Conservation (phyloP, 2,888 invertebrate species). For the Athalia rosae region DNA sequence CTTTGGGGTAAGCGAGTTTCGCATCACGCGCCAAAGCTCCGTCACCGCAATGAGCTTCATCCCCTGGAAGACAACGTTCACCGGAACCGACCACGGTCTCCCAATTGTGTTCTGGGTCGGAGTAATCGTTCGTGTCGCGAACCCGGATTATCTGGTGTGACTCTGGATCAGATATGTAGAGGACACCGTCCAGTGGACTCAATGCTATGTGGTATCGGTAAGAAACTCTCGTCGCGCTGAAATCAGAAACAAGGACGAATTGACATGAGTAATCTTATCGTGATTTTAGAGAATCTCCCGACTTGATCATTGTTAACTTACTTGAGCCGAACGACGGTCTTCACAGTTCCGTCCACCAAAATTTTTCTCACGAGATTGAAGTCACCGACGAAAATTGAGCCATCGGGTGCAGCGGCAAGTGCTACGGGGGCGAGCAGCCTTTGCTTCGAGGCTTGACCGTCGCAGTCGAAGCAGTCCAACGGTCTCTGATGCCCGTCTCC, state of each 20-base stretch:
- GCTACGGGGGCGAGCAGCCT: slow-evolving; percentile 94
- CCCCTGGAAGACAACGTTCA: slow-evolving; percentile 93
- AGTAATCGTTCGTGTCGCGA: slow-evolving; percentile 86
- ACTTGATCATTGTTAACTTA: slow-evolving; percentile 73
- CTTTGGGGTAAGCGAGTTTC: slow-evolving; percentile 96
- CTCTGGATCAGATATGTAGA: slow-evolving; percentile 97
- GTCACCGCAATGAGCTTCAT: slow-evolving; percentile 97
- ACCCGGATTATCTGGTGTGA: slow-evolving; percentile 95
- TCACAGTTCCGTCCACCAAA: slow-evolving; percentile 88
- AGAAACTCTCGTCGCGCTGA: slow-evolving; percentile 92
- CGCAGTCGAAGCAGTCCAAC: slow-evolving; percentile 88
- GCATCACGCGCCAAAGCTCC: slow-evolving; percentile 94
- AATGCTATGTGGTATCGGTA: slow-evolving; percentile 98
- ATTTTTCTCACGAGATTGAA: slow-evolving; percentile 95
- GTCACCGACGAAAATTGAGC: slow-evolving; percentile 95
- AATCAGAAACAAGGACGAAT: slow-evolving; percentile 44
- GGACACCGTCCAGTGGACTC: slow-evolving; percentile 93
- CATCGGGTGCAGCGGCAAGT: slow-evolving; percentile 92
- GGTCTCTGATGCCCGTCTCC: slow-evolving; percentile 94
- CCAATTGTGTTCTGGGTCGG: slow-evolving; percentile 94
- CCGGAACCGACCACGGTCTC: slow-evolving; percentile 97
- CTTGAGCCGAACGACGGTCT: slow-evolving; percentile 88
- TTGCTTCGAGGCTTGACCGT: slow-evolving; percentile 86
- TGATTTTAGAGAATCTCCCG: background rate
- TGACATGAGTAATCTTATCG: too few relatives aligned